Percentiles rank a stretch among this genome's conserved stretches.
phyloP scores from a whole-genome alignment of 2,888 invertebrate species.

The Melanostoma scalare region DNA sequence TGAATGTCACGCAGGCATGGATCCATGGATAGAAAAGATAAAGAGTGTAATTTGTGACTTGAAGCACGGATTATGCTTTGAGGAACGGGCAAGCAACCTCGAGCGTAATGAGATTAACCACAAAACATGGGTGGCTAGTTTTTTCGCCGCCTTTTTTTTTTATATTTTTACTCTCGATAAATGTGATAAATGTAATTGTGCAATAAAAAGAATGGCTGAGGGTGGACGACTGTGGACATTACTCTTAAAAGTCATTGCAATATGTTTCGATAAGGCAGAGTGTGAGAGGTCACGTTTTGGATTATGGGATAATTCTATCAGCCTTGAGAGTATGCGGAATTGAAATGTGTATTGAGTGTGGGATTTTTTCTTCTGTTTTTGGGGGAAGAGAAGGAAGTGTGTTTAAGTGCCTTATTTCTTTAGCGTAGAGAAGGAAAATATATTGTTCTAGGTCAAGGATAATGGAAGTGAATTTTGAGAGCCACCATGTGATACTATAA shows the following conservation, averaged over 20 bases:
- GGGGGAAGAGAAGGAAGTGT: background rate
- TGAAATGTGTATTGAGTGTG: constrained; percentile 12
- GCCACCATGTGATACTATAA: constrained; percentile 12
- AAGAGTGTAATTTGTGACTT: constrained; percentile 42
- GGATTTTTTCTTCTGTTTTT: background rate
- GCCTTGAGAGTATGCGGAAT: constrained; percentile 15
- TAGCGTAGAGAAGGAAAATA: background rate
- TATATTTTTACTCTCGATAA: background rate
- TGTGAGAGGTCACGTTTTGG: constrained; percentile 43
- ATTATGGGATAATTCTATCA: constrained; percentile 26
- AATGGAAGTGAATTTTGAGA: constrained; percentile 18
- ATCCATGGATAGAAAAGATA: background rate
- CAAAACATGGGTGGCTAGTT: constrained; percentile 35
- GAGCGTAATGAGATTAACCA: constrained; percentile 60
- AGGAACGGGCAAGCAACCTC: constrained; percentile 38
- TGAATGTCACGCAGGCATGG: constrained; percentile 39
- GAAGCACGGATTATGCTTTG: constrained; percentile 45
- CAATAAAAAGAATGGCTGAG: background rate
- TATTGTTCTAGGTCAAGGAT: constrained; percentile 31
- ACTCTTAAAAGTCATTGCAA: constrained; percentile 33
- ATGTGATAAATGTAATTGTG: constrained; percentile 27
- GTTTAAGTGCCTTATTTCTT: background rate
- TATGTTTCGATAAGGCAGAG: constrained; percentile 25
- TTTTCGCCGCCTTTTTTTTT: background rate
- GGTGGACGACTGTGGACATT: background rate